Base-by-base conservation (phyloP, 2,888 invertebrate genomes). In the Terebella lapidaria region DNA sequence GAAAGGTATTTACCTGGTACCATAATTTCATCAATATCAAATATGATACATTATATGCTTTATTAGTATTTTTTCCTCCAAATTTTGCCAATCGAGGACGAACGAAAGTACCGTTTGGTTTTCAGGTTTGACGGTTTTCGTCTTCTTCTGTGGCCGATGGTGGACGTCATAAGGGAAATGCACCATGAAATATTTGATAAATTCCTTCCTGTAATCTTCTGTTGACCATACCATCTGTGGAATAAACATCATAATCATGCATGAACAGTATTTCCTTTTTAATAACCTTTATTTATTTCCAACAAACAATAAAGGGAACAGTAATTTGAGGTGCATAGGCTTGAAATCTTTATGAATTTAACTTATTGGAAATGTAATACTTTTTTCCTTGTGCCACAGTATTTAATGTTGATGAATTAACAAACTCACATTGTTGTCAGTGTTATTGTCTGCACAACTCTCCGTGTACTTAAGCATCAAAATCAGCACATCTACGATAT, bases 121-220 rank as follows among this genome's bases (percentile, higher is more conserved):
- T n/a, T n/a, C n/a, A n/a, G n/a, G n/a, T n/a, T n/a, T n/a, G n/a
- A n/a, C n/a, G n/a, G n/a, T n/a, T n/a, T n/a, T n/a, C n/a, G n/a
- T n/a, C n/a, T n/a, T n/a, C n/a, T n/a, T n/a, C n/a, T n/a, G n/a
- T n/a, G n/a, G n/a, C n/a, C n/a, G n/a, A n/a, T n/a, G n/a, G n/a
- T n/a, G n/a, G n/a, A n/a, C n/a, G n/a, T n/a, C n/a, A 60, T 68
- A 72, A 3, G 72, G 71, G 57, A 72, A 72, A 55, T 61, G 58
- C 25, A 64, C 56, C 59, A 71, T 51, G 59, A 71, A 71, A 60
- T 72, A 68, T 10, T 67, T 63, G 20, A 62, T 56, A 53, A 69
- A 69, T 5, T 71, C 72, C 15, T 66, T 62, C 54, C 64, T 18
- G 58, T 67, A 69, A 4, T 56, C 24, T 10, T 60, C 54, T 10